Evolutionary conservation across 2,113 vertebrate genomes (phyloP), one percentile per base, ranked within the genome.

Genomic region (Callipepla californica): DNA sequence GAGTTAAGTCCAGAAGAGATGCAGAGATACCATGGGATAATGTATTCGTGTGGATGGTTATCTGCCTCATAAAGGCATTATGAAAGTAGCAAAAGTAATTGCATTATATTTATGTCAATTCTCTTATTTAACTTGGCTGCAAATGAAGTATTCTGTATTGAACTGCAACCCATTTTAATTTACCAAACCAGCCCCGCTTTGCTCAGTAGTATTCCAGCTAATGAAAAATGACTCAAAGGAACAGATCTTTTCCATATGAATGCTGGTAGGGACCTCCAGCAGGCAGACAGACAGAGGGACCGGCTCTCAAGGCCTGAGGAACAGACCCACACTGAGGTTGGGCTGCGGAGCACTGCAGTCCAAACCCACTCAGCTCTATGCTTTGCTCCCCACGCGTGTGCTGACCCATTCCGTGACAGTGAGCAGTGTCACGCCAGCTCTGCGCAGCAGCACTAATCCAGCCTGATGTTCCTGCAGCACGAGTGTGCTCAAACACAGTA

Each of bases 101-200:
- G 95, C 88, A 87, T 95, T 96, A 85, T 95, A 94, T 96, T 96
- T 95, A 96, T 97, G 96, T 96, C 92, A 80, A 90, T 96, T 96
- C 85, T 97, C 92, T 96, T 96, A 93, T 93, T 96, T 97, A 95
- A 96, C 95, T 95, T 82, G 66, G 88, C 94, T 89, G 85, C 95
- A 96, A 97, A 94, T 88, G 92, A 96, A 93, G 94, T 89, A 94
- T 92, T 95, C 88, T 87, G 93, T 95, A 97, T 93, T 97, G 94
- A 96, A 89, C 94, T 95, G 81, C 96, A 96, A 92, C 89, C 94
- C 91, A 76, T 93, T 95, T 95, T 95, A 95, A 95, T 97, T 95
- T 95, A 94, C 92, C 90, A 93, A 94, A 88, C 80, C 80, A 86
- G 89, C 82, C 85, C 85, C 74, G 80, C 91, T 93, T 91, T 90